These are phyloP conservation scores for Siphlonurus alternatus DNA, from an alignment of 2,888 invertebrate species.

Conservation along the genomic window DNA sequence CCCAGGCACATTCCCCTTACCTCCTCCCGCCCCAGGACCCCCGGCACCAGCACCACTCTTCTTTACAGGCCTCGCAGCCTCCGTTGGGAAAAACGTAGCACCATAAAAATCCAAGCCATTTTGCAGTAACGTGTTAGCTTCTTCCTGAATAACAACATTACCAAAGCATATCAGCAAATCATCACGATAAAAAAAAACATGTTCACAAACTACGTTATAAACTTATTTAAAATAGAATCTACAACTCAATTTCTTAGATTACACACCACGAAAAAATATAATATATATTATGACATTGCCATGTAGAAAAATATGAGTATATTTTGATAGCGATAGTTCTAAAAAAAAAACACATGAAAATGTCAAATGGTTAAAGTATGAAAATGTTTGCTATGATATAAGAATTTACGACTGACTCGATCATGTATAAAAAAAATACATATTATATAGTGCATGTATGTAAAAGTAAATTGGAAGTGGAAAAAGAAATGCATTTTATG, in stretches of 20 bases:
- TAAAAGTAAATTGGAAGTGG: not conserved
- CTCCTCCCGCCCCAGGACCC: not conserved
- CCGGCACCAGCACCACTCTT: not conserved
- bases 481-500: not conserved
- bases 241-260: not conserved
- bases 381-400: not conserved
- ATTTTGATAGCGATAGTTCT: not conserved
- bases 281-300: not conserved
- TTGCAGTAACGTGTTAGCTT: constrained; percentile 59
- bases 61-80: constrained; percentile 27
- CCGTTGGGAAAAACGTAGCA: constrained; percentile 74
- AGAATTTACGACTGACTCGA: not conserved
- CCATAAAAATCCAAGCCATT: constrained; percentile 77
- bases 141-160: constrained; percentile 38
- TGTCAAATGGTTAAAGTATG: not conserved
- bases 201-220: not conserved
- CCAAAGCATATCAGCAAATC: not conserved
- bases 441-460: not conserved
- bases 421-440: not conserved
- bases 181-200: not conserved
- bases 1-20: not conserved
- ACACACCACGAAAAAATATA: not conserved
- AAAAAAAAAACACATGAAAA: not conserved
- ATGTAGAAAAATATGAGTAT: not conserved
- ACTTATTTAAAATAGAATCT: no score